Evolutionary conservation across 2,797 vertebrate genomes (phyloP).

Genomic region (Lepus townsendii): DNA sequence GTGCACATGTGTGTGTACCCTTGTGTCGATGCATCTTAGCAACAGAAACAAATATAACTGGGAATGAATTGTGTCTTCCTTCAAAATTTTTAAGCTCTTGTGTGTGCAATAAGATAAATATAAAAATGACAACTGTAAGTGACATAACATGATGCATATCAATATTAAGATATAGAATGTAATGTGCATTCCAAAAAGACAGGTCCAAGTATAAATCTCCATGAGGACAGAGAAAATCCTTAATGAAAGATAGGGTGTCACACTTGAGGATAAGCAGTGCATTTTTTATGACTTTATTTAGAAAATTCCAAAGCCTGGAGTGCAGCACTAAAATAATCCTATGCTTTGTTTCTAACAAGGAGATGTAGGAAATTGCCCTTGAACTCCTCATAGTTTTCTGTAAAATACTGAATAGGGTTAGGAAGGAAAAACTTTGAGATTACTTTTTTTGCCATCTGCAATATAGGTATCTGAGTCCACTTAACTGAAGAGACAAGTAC

Average conservation of each 20-base stretch:
- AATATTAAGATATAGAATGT: background rate
- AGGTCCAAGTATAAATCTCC: background rate
- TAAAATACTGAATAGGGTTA: background rate
- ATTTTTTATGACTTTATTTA: slow-evolving; percentile 1
- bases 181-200: background rate
- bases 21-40: background rate
- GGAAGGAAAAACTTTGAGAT: background rate
- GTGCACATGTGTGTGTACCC: background rate
- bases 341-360: background rate
- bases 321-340: background rate
- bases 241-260: background rate
- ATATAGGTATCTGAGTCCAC: background rate
- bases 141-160: background rate
- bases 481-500: background rate
- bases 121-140: background rate
- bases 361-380: background rate
- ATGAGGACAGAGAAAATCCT: background rate
- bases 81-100: background rate
- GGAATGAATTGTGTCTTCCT: background rate
- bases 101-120: background rate
- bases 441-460: background rate
- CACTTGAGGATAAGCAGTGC: background rate
- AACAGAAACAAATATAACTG: background rate
- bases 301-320: background rate
- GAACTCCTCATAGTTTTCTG: background rate